Evolutionary conservation across 2,113 vertebrate genomes (phyloP).

Genomic region (Xyrauchen texanus): DNA sequence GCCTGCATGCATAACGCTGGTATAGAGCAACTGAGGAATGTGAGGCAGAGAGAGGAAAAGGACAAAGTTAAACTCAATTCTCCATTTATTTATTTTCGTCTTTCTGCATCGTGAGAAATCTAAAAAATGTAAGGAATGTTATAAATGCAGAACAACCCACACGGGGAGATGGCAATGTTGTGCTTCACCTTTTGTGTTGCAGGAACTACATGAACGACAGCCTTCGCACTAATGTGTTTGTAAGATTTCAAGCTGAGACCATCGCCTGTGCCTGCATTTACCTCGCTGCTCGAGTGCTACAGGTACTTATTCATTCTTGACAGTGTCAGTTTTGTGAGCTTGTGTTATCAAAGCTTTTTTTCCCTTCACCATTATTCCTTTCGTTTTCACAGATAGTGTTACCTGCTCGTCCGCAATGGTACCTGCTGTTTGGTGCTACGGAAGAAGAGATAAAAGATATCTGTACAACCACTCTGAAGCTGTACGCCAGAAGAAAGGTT

Average conservation of each 20-base stretch:
- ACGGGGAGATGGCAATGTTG: slow-evolving; percentile 58
- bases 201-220: slow-evolving; percentile 99
- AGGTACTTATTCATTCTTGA: slow-evolving; percentile 73
- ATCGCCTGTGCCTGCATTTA: slow-evolving; percentile 98
- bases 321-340: no score
- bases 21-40: slow-evolving; percentile 55
- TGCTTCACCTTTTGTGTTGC: slow-evolving; percentile 58
- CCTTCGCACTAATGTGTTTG: slow-evolving; percentile 95
- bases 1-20: slow-evolving; percentile 6
- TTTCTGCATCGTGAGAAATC: slow-evolving; percentile 40
- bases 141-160: slow-evolving; percentile 4
- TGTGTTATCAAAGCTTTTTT: not conserved
- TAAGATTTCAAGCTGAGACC: slow-evolving; percentile 95
- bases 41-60: slow-evolving; percentile 73
- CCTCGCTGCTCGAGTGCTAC: slow-evolving; percentile 92
- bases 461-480: slow-evolving; percentile 88
- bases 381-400: slow-evolving; percentile 81
- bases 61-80: slow-evolving; percentile 94
- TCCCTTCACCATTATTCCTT: not conserved
- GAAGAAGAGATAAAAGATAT: slow-evolving; percentile 96
- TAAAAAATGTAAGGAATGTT: slow-evolving; percentile 5
- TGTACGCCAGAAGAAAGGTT: slow-evolving; percentile 96
- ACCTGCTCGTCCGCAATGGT: slow-evolving; percentile 93
- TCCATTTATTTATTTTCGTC: slow-evolving; percentile 67
- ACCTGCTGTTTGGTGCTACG: slow-evolving; percentile 88